phyloP scores from a whole-genome alignment of 2,888 invertebrate genomes.

The Spicauda simplicius region DNA sequence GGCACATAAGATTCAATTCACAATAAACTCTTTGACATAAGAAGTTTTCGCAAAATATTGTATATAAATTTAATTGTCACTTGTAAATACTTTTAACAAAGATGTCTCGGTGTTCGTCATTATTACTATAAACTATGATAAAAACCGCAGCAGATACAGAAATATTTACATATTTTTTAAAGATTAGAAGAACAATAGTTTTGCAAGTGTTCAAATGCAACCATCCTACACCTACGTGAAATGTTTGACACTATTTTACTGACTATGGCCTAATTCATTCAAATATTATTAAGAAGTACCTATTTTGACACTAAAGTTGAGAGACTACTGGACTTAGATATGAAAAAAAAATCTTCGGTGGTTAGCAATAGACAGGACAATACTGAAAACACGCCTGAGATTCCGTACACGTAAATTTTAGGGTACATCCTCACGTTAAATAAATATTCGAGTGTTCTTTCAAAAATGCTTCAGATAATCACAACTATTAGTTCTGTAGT shows the following conservation, averaged over 20 bases:
- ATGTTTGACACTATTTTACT: conserved; percentile 27
- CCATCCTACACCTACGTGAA: conserved; percentile 28
- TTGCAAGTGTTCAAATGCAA: conserved; percentile 19
- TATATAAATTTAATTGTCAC: conserved; percentile 14
- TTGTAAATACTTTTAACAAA: conserved; percentile 32
- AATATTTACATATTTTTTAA: conserved; percentile 22
- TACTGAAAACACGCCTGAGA: conserved; percentile 22
- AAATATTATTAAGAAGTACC: conserved; percentile 20
- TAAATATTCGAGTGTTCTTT: conserved; percentile 50
- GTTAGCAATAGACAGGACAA: conserved; percentile 5
- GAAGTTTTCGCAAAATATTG: conserved; percentile 41
- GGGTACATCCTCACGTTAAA: conserved; percentile 38
- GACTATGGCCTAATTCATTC: conserved; percentile 25
- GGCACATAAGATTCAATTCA: conserved; percentile 82
- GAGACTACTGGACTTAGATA: conserved; percentile 11
- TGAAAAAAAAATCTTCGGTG: conserved; percentile 22
- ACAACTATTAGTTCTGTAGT: conserved; percentile 51
- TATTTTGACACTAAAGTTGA: conserved; percentile 20
- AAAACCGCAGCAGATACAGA: conserved; percentile 34
- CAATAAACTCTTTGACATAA: conserved; percentile 62
- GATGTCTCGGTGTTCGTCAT: conserved; percentile 22
- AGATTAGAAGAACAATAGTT: conserved; percentile 7
- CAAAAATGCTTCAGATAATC: conserved; percentile 72
- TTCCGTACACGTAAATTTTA: conserved; percentile 26
- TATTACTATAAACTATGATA: conserved; percentile 18